Conservation (phyloP, 1,140 invertebrate species). For the Hyles euphorbiae region DNA sequence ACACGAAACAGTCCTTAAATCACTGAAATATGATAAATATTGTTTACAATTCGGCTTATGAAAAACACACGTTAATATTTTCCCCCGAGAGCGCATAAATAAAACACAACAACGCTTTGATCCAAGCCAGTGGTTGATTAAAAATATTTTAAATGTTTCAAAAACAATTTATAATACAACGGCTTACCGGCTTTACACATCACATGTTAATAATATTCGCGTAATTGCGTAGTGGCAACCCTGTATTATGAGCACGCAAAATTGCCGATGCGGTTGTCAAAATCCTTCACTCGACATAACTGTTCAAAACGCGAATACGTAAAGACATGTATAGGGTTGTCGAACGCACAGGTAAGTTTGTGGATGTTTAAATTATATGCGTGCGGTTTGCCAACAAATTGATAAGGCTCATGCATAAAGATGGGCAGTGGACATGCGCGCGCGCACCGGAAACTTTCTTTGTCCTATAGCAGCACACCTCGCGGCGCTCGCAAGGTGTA, state of each 20-base stretch:
- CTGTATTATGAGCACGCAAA: conserved; percentile 37
- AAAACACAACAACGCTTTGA: conserved; percentile 1
- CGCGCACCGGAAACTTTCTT: conserved; percentile 5
- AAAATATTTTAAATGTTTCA: conserved; percentile 1
- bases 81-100: conserved; percentile 4
- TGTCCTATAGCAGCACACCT: conserved; percentile 9
- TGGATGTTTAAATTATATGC: conserved; percentile 34
- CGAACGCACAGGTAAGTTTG: conserved; percentile 3
- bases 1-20: too few species aligned
- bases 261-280: neutral
- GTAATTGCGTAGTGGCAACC: conserved; percentile 52
- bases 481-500: conserved; percentile 8
- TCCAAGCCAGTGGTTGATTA: too few species aligned
- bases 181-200: conserved; percentile 10
- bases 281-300: neutral
- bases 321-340: neutral
- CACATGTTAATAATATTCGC: conserved; percentile 23
- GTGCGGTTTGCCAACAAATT: conserved; percentile 46
- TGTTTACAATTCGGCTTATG: too few species aligned
- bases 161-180: conserved; percentile 6
- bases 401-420: conserved; percentile 63
- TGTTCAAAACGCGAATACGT: too few species aligned
- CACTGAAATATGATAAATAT: too few species aligned
- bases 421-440: conserved; percentile 23
- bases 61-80: too few species aligned